Evolutionary conservation across 2,888 invertebrate genomes (phyloP).

Genomic region (Amorpha juglandis): DNA sequence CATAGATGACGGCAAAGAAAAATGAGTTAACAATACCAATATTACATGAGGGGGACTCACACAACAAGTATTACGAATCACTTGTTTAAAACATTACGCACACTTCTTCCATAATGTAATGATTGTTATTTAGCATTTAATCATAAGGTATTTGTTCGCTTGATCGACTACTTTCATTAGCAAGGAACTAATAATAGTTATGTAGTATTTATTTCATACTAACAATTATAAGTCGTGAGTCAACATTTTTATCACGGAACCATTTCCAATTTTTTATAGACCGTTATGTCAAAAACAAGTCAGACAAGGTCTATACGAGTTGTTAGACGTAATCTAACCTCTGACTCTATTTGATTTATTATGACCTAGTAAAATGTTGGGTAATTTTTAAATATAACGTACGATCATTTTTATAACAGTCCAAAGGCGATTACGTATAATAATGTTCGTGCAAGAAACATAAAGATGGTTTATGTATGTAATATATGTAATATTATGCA

Average conservation of each 20-base stretch:
- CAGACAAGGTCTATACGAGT: neutral
- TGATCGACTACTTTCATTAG: slow-evolving; percentile 14
- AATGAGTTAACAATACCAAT: slow-evolving; percentile 41
- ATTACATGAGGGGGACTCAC: slow-evolving; percentile 42
- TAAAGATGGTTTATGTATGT: slow-evolving; percentile 29
- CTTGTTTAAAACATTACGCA: slow-evolving; percentile 37
- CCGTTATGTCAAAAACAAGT: slow-evolving; percentile 28
- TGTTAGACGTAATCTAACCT: slow-evolving; percentile 42
- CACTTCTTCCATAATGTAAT: slow-evolving; percentile 37
- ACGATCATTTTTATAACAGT: slow-evolving; percentile 59
- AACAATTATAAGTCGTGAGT: slow-evolving; percentile 8
- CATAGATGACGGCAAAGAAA: slow-evolving; percentile 37
- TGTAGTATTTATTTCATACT: slow-evolving; percentile 15
- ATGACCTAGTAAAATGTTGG: slow-evolving; percentile 63
- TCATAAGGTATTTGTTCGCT: slow-evolving; percentile 6
- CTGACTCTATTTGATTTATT: slow-evolving; percentile 47
- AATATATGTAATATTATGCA: slow-evolving; percentile 9
- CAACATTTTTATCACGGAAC: slow-evolving; percentile 18
- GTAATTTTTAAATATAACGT: slow-evolving; percentile 56
- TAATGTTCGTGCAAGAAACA: slow-evolving; percentile 33
- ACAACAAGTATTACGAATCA: slow-evolving; percentile 44
- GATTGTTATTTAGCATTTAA: slow-evolving; percentile 34
- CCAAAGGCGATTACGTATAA: slow-evolving; percentile 45
- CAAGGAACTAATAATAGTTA: slow-evolving; percentile 16
- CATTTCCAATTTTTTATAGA: neutral